A percentile compares a stretch with the other conserved stretches of the same genome.
Evolutionary conservation across 2,113 vertebrate genomes (phyloP).

Genomic region (Ondatra zibethicus): DNA sequence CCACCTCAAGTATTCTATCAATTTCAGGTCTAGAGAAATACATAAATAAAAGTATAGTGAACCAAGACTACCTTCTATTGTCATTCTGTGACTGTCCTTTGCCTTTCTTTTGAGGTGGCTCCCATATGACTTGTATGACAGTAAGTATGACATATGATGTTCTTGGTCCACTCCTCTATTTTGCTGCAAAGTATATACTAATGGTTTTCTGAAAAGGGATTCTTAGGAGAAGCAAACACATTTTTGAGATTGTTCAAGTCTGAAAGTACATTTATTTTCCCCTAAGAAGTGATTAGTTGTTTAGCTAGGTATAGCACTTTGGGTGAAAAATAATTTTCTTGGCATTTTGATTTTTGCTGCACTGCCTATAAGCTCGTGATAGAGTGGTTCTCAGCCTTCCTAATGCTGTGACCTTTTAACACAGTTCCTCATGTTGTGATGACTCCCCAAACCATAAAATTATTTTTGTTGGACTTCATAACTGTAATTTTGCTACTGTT

Average conservation of each 20-base stretch:
- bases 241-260: constrained; percentile 50
- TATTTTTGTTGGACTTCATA: neutral
- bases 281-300: neutral
- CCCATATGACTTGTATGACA: neutral
- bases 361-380: neutral
- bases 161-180: neutral
- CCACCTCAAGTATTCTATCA: constrained; percentile 9
- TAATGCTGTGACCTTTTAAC: neutral
- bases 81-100: neutral
- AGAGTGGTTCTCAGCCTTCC: neutral
- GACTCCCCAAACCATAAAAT: neutral
- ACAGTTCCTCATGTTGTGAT: neutral
- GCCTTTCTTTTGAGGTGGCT: neutral
- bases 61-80: neutral
- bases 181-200: neutral
- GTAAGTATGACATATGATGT: neutral
- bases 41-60: neutral
- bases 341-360: constrained; percentile 22
- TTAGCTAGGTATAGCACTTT: neutral
- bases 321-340: constrained; percentile 46
- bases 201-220: constrained; percentile 7
- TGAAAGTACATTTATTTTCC: constrained; percentile 15
- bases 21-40: neutral
- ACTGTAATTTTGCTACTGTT: neutral
- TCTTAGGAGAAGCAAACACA: neutral